Conservation (phyloP, 1,140 invertebrate genomes). For the Nasonia vitripennis region DNA sequence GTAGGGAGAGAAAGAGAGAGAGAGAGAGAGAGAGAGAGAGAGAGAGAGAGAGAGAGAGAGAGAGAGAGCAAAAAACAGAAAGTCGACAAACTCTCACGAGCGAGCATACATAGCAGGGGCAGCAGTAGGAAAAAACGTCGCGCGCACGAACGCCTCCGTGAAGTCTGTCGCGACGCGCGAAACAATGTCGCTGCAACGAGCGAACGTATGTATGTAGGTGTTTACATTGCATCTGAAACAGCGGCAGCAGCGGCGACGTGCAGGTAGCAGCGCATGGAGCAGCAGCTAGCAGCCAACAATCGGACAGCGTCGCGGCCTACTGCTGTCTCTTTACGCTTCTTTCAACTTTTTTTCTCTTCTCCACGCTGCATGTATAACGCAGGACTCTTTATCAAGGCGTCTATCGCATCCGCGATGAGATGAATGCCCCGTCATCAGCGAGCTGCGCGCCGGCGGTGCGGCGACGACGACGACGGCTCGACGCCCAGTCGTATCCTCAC, state of each 20-base stretch:
- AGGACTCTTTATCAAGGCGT: constrained; percentile 48
- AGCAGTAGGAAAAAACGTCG: background rate
- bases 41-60: too few species aligned
- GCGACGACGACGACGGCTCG: background rate
- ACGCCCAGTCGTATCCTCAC: background rate
- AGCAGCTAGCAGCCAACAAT: constrained; percentile 21
- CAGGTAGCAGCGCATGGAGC: background rate
- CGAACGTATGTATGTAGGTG: background rate
- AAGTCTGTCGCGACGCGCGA: background rate
- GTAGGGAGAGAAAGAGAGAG: background rate
- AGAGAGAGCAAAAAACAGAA: background rate
- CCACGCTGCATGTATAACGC: background rate
- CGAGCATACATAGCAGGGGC: background rate
- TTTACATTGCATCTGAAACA: constrained; percentile 49
- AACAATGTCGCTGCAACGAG: constrained; percentile 19
- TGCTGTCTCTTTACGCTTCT: background rate
- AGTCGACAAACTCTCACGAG: constrained; percentile 6
- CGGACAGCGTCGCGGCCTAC: constrained; percentile 9
- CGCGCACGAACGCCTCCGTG: background rate
- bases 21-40: too few species aligned
- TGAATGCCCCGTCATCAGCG: constrained; percentile 51
- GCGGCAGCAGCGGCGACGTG: background rate
- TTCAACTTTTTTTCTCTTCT: constrained; percentile 12
- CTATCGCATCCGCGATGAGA: constrained; percentile 44
- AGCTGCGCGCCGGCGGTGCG: background rate